Percentiles rank a stretch among this genome's conserved stretches.
phyloP scores from a whole-genome alignment of 2,113 vertebrate genomes.

The Peucedramus taeniatus region DNA sequence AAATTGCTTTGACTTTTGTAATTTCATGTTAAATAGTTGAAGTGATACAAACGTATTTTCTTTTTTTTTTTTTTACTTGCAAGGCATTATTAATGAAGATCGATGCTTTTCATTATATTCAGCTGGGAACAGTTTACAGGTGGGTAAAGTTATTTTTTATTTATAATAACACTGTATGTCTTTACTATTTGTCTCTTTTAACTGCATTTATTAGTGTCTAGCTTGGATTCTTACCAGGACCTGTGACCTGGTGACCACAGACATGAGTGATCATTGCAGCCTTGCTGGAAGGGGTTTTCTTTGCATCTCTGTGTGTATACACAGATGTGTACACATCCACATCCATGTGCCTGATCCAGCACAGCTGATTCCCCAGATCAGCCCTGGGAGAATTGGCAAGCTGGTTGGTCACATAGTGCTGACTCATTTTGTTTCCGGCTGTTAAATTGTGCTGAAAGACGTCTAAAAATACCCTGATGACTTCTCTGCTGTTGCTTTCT shows the following conservation, averaged over 20 bases:
- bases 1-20: neutral
- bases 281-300: neutral
- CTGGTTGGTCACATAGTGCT: conserved; percentile 10
- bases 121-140: conserved; percentile 82
- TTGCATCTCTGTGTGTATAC: neutral
- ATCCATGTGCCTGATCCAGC: neutral
- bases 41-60: neutral
- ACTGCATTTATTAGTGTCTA: neutral
- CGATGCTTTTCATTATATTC: conserved; percentile 98
- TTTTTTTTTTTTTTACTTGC: neutral
- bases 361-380: neutral
- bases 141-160: conserved; percentile 54
- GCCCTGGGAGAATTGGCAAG: neutral
- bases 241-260: neutral
- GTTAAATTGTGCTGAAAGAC: conserved; percentile 47
- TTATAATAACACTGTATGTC: neutral
- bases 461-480: conserved; percentile 49
- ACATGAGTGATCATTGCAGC: neutral
- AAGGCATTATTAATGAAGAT: conserved; percentile 98
- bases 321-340: neutral
- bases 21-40: neutral
- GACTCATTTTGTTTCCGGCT: conserved; percentile 52
- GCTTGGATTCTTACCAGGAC: neutral
- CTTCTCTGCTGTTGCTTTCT: neutral
- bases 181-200: neutral